Evolutionary conservation across 2,888 invertebrate genomes (phyloP).

Genomic region (Agonopterix heracliana): DNA sequence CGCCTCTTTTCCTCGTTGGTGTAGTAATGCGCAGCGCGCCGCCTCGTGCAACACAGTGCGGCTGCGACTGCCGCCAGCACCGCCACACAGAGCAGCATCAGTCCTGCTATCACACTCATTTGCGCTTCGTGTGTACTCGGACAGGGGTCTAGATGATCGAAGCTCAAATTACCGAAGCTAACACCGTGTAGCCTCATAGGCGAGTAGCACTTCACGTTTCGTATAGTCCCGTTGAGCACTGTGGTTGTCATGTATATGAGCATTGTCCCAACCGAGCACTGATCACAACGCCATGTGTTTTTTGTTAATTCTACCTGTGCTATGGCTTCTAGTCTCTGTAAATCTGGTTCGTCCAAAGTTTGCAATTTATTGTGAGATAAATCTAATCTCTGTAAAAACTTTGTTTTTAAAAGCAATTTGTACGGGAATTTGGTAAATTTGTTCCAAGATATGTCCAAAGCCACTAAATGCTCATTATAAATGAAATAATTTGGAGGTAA

Average conservation of each 20-base stretch:
- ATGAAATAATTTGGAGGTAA: constrained; percentile 77
- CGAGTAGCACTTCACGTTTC: constrained; percentile 74
- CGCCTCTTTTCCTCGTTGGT: constrained; percentile 83
- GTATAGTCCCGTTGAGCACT: constrained; percentile 64
- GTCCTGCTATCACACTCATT: constrained; percentile 74
- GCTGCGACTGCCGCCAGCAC: constrained; percentile 72
- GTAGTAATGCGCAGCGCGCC: constrained; percentile 84
- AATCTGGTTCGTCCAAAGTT: constrained; percentile 75
- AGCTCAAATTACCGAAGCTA: constrained; percentile 41
- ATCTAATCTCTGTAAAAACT: constrained; percentile 79
- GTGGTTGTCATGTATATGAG: constrained; percentile 74
- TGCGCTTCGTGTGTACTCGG: constrained; percentile 70
- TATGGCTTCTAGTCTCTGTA: constrained; percentile 76
- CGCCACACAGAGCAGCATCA: constrained; percentile 55
- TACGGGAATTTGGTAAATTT: constrained; percentile 76
- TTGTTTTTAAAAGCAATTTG: constrained; percentile 73
- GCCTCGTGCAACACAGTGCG: constrained; percentile 80
- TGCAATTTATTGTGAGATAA: constrained; percentile 84
- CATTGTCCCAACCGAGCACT: constrained; percentile 78
- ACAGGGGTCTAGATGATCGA: constrained; percentile 54
- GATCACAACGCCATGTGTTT: constrained; percentile 82
- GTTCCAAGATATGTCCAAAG: constrained; percentile 85
- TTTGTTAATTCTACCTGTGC: constrained; percentile 71
- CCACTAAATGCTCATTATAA: constrained; percentile 76
- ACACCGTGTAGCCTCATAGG: constrained; percentile 74